Conservation (phyloP, 1,140 invertebrate species). For the Pygmarrhopalites habei region DNA sequence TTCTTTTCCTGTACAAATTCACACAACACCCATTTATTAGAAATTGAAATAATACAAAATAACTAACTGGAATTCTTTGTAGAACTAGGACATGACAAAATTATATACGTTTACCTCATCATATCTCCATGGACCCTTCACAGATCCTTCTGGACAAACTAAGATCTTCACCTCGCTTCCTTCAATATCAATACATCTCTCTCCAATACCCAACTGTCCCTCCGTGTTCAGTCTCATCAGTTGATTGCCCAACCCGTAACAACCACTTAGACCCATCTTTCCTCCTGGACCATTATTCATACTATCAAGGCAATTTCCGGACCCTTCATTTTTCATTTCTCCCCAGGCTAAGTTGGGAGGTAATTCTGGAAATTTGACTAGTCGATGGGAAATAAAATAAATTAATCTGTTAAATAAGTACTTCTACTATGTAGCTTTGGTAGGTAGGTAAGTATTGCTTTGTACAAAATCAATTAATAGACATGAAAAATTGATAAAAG, state of each 20-base stretch:
- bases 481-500: background rate
- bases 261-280: constrained; percentile 70
- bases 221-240: constrained; percentile 83
- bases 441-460: too few relatives aligned
- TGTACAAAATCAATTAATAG: constrained; percentile 44
- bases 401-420: too few relatives aligned
- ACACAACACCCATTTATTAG: constrained; percentile 11
- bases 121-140: constrained; percentile 87
- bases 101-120: constrained; percentile 53
- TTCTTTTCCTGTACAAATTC: constrained; percentile 54
- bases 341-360: constrained; percentile 88
- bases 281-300: constrained; percentile 80
- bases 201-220: constrained; percentile 90
- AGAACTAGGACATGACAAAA: background rate
- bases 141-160: constrained; percentile 80
- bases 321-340: constrained; percentile 66
- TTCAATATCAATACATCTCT: constrained; percentile 82
- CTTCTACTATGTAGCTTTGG: too few relatives aligned
- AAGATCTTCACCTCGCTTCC: constrained; percentile 73
- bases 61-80: background rate
- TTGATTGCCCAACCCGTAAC: constrained; percentile 92
- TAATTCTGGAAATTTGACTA: constrained; percentile 85
- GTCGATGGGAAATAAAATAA: too few relatives aligned
- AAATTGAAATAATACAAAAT: background rate
- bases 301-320: constrained; percentile 76